Percentiles rank a stretch among this genome's conserved stretches.
Evolutionary conservation across 2,113 vertebrate species (phyloP).

Genomic region (Urocynchramus pylzowi): DNA sequence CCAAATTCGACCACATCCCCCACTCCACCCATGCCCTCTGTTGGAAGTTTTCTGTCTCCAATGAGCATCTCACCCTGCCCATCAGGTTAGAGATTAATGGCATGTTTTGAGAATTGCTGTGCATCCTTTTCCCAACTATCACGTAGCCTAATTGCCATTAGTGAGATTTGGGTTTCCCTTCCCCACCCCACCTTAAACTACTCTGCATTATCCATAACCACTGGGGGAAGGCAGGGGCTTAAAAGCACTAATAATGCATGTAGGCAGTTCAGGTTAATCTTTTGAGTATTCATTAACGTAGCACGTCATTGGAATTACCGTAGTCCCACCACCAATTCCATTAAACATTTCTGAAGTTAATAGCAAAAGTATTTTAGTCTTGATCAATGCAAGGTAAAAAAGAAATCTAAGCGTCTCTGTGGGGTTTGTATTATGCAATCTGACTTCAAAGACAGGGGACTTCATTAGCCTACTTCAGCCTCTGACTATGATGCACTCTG

Average conservation of each 20-base stretch:
- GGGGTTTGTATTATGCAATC: background rate
- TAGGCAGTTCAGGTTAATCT: background rate
- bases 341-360: background rate
- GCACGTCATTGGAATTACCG: background rate
- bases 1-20: background rate
- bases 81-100: background rate
- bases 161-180: accelerated
- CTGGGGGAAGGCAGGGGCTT: background rate
- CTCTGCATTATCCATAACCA: background rate
- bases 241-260: background rate
- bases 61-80: background rate
- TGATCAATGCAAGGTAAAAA: background rate
- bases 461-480: background rate
- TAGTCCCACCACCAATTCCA: background rate
- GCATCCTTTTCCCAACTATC: background rate
- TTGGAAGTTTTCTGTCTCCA: background rate
- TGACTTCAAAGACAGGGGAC: background rate
- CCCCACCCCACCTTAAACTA: background rate
- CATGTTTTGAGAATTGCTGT: background rate
- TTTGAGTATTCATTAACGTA: background rate
- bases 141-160: background rate
- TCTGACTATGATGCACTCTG: background rate
- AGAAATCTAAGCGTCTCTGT: background rate
- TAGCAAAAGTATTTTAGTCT: background rate
- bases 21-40: background rate